These are phyloP conservation scores for Cichladusa arquata DNA, from an alignment of 2,113 vertebrate genomes.

Conservation along the genomic window DNA sequence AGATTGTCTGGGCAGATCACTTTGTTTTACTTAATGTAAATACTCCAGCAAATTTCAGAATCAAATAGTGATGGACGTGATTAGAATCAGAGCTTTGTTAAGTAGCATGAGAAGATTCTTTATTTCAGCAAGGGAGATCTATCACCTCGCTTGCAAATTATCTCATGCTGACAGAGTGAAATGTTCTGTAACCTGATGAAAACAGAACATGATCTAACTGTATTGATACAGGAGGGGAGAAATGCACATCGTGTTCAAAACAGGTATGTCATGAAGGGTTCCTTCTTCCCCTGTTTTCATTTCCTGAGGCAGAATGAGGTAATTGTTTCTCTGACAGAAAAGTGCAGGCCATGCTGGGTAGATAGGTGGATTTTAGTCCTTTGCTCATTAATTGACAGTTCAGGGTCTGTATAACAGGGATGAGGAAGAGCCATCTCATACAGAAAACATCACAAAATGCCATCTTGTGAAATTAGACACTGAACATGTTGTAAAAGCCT, in stretches of 20 bases:
- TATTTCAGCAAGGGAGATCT: slow-evolving; percentile 36
- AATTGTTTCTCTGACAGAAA: background rate
- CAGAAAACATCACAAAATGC: background rate
- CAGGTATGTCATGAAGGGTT: background rate
- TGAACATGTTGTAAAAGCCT: background rate
- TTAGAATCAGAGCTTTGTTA: slow-evolving; percentile 46
- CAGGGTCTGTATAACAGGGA: background rate
- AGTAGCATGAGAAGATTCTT: slow-evolving; percentile 39
- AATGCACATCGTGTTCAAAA: background rate
- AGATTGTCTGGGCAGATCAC: background rate
- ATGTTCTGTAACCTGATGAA: slow-evolving; percentile 18
- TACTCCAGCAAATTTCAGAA: slow-evolving; percentile 25
- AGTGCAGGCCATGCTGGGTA: background rate
- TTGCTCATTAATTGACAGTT: background rate
- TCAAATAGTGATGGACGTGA: slow-evolving; percentile 31
- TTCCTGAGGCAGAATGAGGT: slow-evolving; percentile 5
- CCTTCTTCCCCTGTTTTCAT: background rate
- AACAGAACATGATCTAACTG: slow-evolving; percentile 7
- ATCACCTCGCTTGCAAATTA: slow-evolving; percentile 13
- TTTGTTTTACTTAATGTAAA: slow-evolving; percentile 50
- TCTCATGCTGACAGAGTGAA: slow-evolving; percentile 37
- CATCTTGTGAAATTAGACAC: background rate
- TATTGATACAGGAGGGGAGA: background rate
- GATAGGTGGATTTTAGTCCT: background rate
- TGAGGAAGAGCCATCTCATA: background rate